A percentile compares a stretch with the other conserved stretches of the same genome.
phyloP scores from a whole-genome alignment of 1,140 invertebrate species.

The Steinernema khuongi region DNA sequence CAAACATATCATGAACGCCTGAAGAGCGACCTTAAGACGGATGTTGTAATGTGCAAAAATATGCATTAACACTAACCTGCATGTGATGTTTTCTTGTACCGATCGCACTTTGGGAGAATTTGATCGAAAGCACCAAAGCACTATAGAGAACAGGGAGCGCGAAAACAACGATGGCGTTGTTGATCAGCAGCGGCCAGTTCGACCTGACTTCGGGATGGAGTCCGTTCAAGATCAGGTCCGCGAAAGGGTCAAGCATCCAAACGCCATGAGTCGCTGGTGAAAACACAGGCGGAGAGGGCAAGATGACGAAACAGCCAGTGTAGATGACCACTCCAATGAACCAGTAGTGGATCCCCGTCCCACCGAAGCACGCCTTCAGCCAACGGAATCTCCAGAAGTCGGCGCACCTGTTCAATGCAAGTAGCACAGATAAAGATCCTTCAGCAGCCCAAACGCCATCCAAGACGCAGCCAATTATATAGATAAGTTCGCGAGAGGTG shows the following conservation, averaged over 20 bases:
- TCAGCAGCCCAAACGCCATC: background rate
- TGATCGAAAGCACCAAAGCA: background rate
- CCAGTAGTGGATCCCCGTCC: background rate
- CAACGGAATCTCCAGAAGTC: background rate
- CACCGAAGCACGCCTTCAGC: background rate
- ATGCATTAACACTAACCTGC: background rate
- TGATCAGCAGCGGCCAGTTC: background rate
- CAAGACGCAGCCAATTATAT: background rate
- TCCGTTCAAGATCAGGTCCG: background rate
- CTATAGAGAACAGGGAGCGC: background rate
- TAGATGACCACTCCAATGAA: background rate
- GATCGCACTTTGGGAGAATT: background rate
- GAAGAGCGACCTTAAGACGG: background rate
- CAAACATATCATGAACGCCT: background rate
- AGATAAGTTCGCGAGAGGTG: background rate
- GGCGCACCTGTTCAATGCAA: background rate
- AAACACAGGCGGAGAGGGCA: background rate
- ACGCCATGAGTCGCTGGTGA: background rate
- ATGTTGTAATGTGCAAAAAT: background rate
- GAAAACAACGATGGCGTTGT: background rate
- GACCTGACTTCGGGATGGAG: background rate
- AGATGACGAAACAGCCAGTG: background rate
- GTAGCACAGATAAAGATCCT: background rate
- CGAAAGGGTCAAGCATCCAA: background rate
- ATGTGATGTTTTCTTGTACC: background rate